Evolutionary conservation across 2,113 vertebrate species (phyloP).

Genomic region (Paralichthys olivaceus): DNA sequence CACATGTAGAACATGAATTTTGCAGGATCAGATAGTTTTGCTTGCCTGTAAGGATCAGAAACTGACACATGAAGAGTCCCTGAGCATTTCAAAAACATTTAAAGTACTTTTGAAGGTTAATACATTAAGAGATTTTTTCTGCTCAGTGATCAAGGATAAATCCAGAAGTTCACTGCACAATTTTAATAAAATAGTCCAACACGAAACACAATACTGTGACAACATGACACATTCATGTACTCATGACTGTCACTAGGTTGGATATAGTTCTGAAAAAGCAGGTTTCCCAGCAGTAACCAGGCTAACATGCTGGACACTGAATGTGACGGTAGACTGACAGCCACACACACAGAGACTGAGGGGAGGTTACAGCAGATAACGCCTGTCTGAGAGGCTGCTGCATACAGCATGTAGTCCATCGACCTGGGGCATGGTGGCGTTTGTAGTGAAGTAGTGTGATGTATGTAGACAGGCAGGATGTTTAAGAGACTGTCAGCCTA

Average conservation of each 20-base stretch:
- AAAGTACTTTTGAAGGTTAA: not conserved
- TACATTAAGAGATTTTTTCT: not conserved
- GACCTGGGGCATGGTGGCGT: not conserved
- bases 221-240: not conserved
- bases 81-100: not conserved
- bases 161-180: not conserved
- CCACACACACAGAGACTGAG: not conserved
- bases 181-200: not conserved
- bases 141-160: not conserved
- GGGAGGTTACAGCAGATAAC: not conserved
- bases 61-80: not conserved
- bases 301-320: not conserved
- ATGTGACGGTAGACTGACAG: not conserved
- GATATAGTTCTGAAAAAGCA: not conserved
- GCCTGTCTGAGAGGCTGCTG: not conserved
- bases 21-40: not conserved
- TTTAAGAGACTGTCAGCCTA: slow-evolving; percentile 19
- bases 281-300: not conserved
- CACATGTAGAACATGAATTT: not conserved
- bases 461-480: slow-evolving; percentile 19
- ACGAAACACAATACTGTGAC: not conserved
- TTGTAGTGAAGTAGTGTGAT: slow-evolving; percentile 12
- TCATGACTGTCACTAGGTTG: not conserved
- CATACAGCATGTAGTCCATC: slow-evolving; percentile 11
- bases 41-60: not conserved